These are phyloP conservation scores for Globicephala melas DNA, from an alignment of 2,113 vertebrate genomes.

Conservation along the genomic window DNA sequence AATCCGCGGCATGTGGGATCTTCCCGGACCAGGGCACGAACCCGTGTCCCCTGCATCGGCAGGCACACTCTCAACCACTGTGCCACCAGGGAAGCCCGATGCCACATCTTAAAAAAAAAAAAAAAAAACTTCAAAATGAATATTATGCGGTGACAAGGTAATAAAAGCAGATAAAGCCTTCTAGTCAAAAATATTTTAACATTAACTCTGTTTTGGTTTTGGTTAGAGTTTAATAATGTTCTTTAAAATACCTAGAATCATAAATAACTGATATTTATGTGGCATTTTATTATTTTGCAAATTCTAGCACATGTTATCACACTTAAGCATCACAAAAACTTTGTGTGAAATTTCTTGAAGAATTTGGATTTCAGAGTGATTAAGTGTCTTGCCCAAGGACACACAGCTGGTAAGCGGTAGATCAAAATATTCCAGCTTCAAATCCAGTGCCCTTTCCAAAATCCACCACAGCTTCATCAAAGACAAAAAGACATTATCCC, in stretches of 20 bases:
- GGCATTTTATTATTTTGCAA: constrained; percentile 40
- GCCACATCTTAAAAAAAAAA: not conserved
- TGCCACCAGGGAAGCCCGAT: not conserved
- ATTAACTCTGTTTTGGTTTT: constrained; percentile 42
- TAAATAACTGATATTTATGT: constrained; percentile 41
- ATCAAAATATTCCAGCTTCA: not conserved
- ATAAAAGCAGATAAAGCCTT: constrained; percentile 54
- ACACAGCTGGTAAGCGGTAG: not conserved
- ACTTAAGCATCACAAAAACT: constrained; percentile 21
- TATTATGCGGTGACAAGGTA: constrained; percentile 53
- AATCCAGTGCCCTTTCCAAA: not conserved
- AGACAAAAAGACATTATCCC: not conserved
- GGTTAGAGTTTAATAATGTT: constrained; percentile 49
- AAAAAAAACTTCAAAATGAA: constrained; percentile 1
- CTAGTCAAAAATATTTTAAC: constrained; percentile 7
- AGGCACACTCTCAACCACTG: too few relatives aligned
- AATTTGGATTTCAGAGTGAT: not conserved
- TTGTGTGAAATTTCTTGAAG: not conserved
- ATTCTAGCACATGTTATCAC: constrained; percentile 30
- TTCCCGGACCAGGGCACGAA: too few relatives aligned
- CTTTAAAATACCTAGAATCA: constrained; percentile 14
- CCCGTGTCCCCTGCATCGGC: too few relatives aligned
- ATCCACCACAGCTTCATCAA: not conserved
- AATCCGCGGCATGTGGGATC: too few relatives aligned
- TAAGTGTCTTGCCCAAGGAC: not conserved